Evolutionary conservation across 2,888 invertebrate species (phyloP), one percentile per base, ranked within the genome.

Genomic region (Lycaena phlaeas): DNA sequence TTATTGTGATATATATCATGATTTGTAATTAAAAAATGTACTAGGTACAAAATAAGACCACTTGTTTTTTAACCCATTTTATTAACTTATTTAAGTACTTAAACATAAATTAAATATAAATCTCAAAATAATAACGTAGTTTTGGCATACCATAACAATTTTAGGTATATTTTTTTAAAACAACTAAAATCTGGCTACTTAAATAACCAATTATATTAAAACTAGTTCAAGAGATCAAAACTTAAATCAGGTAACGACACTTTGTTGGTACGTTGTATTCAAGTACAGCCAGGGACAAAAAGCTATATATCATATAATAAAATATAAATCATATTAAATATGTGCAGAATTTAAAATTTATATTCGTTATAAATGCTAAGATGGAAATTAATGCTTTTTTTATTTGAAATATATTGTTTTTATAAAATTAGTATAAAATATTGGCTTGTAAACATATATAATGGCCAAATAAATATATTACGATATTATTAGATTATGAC

Each of bases 151-250:
- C 55, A 55, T 50, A 44, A 42, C 42, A 43, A 41, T 36, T 30
- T 40, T 27, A 37, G 40, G 40, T 38, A 38, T n/a, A n/a, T 43
- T 39, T 34, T 38, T 40, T 40, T 59, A 57, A 57, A 54, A 57
- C 61, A 68, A 69, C 65, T 59, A 38, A 39, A 38, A 40, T 45
- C 30, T 38, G 34, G 29, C 43, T 42, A 42, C 41, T 44, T 44
- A 48, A 42, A 43, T 30, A 43, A 43, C 40, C 42, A 43, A 49
- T 68, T 64, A 55, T 61, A 64, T 64, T 70, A 69, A 64, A 68
- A 68, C 71, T 77, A 76, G 65, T 69, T 69, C 66, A 74, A 68
- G 82, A 82, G 82, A 82, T 82, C 82, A 82, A 70, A 67, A 75
- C 71, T 67, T 76, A 67, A 68, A 70, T 81, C 78, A 82, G 81